Percentiles rank a stretch among this genome's conserved stretches.
Conservation (phyloP, 1,140 invertebrate genomes). For the Cyphomyrmex costatus region DNA sequence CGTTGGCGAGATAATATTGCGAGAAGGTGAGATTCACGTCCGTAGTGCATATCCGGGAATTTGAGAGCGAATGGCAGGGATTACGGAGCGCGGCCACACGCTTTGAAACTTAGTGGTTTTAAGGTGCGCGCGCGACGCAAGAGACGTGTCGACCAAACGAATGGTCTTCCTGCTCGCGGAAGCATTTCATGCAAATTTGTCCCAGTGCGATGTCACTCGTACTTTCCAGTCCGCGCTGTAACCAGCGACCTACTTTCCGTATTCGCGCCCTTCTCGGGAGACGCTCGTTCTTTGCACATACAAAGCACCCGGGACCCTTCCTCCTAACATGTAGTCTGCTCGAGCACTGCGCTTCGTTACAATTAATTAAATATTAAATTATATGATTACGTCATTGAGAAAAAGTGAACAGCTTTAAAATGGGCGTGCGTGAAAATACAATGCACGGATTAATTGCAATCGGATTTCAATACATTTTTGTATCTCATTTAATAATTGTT, state of each 20-base stretch:
- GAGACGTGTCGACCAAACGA: constrained; percentile 55
- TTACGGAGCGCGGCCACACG: constrained; percentile 58
- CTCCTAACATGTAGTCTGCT: constrained; percentile 10
- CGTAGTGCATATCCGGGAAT: constrained; percentile 62
- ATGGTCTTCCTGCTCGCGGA: constrained; percentile 48
- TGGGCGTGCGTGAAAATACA: background rate
- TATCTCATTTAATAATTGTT: constrained; percentile 16
- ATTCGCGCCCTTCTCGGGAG: constrained; percentile 38
- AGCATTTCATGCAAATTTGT: constrained; percentile 68
- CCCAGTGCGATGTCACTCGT: constrained; percentile 60
- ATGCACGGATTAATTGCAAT: constrained; percentile 7
- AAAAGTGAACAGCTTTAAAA: constrained; percentile 5
- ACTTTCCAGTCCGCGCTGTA: constrained; percentile 55
- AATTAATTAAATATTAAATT: constrained; percentile 47
- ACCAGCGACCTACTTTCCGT: constrained; percentile 61
- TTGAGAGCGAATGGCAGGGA: constrained; percentile 61
- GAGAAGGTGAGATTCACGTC: constrained; percentile 51
- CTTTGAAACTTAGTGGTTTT: constrained; percentile 67
- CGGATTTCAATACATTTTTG: constrained; percentile 19
- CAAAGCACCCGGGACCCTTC: constrained; percentile 25
- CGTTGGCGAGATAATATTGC: constrained; percentile 60
- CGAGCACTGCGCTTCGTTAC: constrained; percentile 3
- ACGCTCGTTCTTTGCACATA: constrained; percentile 40
- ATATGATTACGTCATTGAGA: background rate
- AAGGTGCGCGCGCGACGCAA: constrained; percentile 46